Conservation (phyloP, 2,113 vertebrate genomes). For the Trochalopteron elliotii region DNA sequence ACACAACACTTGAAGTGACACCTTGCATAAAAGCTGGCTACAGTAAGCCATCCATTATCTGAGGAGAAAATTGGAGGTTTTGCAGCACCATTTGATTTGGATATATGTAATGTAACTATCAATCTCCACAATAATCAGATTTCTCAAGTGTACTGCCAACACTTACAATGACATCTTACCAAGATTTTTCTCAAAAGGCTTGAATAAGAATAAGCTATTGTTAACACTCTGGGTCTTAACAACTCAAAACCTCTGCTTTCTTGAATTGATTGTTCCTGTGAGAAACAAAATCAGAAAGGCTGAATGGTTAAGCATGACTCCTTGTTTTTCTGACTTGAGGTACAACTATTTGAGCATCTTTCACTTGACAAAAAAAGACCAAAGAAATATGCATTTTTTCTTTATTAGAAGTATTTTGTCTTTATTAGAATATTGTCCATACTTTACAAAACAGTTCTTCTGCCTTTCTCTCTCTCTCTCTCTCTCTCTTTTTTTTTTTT, state of each 20-base stretch:
- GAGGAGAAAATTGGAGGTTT: slow-evolving; percentile 16
- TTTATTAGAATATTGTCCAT: neutral
- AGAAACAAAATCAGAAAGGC: slow-evolving; percentile 2
- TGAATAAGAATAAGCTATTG: slow-evolving; percentile 16
- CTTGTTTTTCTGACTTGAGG: neutral
- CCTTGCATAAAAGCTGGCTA: neutral
- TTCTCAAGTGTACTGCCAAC: neutral
- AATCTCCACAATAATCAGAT: neutral
- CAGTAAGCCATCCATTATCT: neutral
- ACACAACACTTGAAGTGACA: neutral
- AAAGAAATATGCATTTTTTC: neutral
- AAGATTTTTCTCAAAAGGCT: slow-evolving; percentile 3
- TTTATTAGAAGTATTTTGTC: neutral
- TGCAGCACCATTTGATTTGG: neutral
- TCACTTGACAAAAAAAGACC: neutral
- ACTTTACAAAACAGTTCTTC: neutral
- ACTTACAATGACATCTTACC: neutral
- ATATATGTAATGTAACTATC: neutral
- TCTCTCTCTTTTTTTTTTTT: neutral
- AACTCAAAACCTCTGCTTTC: neutral
- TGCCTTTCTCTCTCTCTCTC: neutral
- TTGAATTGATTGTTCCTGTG: neutral
- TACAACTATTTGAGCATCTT: neutral
- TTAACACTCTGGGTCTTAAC: neutral
- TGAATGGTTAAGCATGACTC: neutral